Evolutionary conservation across 2,888 invertebrate species (phyloP).

Genomic region (Bedellia somnulentella): DNA sequence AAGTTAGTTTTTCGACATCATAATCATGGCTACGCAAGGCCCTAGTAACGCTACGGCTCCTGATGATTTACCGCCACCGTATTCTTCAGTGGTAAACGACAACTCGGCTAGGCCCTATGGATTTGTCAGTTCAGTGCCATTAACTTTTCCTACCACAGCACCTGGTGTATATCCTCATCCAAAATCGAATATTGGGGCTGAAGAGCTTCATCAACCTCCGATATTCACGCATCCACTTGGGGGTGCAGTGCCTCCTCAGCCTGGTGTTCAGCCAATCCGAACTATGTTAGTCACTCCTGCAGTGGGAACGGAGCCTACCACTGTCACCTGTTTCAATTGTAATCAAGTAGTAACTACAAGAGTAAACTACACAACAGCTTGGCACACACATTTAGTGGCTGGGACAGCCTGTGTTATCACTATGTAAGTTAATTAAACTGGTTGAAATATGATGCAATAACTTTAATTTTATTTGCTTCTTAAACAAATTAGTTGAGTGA

Average conservation of each 20-base stretch:
- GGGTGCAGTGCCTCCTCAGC: slow-evolving; percentile 20
- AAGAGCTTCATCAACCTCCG: too few species aligned
- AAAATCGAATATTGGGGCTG: too few species aligned
- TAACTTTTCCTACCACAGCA: slow-evolving; percentile 25
- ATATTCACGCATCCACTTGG: slow-evolving; percentile 28
- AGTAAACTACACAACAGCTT: slow-evolving; percentile 49
- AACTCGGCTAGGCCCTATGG: too few species aligned
- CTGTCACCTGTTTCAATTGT: slow-evolving; percentile 46
- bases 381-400: slow-evolving; percentile 52
- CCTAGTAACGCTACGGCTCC: slow-evolving; percentile 19
- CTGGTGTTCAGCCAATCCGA: slow-evolving; percentile 23
- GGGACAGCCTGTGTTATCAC: slow-evolving; percentile 48
- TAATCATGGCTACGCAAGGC: slow-evolving; percentile 24
- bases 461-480: too few species aligned
- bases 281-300: slow-evolving; percentile 37
- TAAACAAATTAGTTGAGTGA: too few species aligned
- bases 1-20: too few species aligned
- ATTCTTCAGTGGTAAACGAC: slow-evolving; percentile 47
- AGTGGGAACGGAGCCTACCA: slow-evolving; percentile 46
- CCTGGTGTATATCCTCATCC: slow-evolving; percentile 48
- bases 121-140: slow-evolving; percentile 21
- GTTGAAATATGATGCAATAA: too few species aligned
- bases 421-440: slow-evolving; percentile 39
- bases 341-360: slow-evolving; percentile 46
- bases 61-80: slow-evolving; percentile 49